Conservation (phyloP, 2,113 vertebrate genomes). For the Ceyx melanurus region DNA sequence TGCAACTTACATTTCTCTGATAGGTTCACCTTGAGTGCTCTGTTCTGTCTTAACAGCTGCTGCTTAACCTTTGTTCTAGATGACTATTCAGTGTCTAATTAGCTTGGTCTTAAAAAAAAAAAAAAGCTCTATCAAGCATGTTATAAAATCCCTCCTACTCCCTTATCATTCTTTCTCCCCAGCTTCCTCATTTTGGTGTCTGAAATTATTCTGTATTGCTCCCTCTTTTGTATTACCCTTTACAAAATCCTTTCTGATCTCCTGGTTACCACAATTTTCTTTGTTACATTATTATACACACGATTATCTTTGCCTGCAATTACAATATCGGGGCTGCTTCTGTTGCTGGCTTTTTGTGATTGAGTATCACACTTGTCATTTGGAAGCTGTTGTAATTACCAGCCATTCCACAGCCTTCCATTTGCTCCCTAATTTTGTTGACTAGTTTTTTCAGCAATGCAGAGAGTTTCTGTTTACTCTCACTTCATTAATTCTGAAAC, state of each 20-base stretch:
- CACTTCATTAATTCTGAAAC: neutral
- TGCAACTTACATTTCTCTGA: neutral
- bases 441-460: neutral
- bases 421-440: constrained; percentile 36
- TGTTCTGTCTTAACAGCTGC: constrained; percentile 34
- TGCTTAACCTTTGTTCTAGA: constrained; percentile 63
- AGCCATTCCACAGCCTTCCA: neutral
- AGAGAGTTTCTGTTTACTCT: neutral
- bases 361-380: neutral
- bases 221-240: neutral
- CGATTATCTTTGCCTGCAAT: constrained; percentile 26
- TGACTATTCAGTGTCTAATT: constrained; percentile 62
- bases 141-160: constrained; percentile 39
- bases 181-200: constrained; percentile 25
- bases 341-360: neutral
- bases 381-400: constrained; percentile 17
- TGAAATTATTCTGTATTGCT: constrained; percentile 24
- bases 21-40: constrained; percentile 19
- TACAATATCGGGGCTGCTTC: neutral
- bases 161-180: neutral
- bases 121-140: neutral
- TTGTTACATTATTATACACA: constrained; percentile 23
- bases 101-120: constrained; percentile 18
- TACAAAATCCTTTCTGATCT: constrained; percentile 20
- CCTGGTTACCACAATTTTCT: constrained; percentile 3